These are phyloP conservation scores for Pseudochirops corinnae DNA, from an alignment of 2,797 vertebrate species.

Conservation along the genomic window DNA sequence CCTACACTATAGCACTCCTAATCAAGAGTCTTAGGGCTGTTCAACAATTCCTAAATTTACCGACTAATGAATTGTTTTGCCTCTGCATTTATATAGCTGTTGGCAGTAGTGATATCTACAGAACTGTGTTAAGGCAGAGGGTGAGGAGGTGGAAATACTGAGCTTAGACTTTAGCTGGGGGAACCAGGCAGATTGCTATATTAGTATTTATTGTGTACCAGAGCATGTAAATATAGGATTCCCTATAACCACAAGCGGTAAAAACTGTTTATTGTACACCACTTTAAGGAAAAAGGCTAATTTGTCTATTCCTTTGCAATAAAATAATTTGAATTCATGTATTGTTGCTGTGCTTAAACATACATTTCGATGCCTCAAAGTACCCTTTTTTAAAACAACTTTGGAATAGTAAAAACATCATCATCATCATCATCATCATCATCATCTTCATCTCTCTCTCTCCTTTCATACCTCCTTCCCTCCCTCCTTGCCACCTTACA, in stretches of 20 bases:
- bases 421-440: not conserved
- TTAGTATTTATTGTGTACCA: not conserved
- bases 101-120: not conserved
- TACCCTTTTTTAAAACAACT: not conserved
- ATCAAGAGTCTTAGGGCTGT: slow-evolving; percentile 45
- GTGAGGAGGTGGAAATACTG: slow-evolving; percentile 57
- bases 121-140: slow-evolving; percentile 53
- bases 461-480: no score
- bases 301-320: not conserved
- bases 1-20: slow-evolving; percentile 58
- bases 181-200: slow-evolving; percentile 38
- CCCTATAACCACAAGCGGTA: no score
- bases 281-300: not conserved
- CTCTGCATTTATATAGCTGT: slow-evolving; percentile 63
- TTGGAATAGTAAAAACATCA: not conserved
- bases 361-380: not conserved
- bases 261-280: not conserved
- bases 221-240: not conserved
- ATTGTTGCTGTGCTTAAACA: not conserved
- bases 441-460: no score
- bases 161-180: slow-evolving; percentile 40
- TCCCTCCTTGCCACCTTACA: no score
- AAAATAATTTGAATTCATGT: not conserved
- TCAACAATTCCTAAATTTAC: slow-evolving; percentile 48
- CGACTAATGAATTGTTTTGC: slow-evolving; percentile 66